Base-by-base conservation (phyloP, 2,113 vertebrate genomes). In the Girardinichthys multiradiatus region DNA sequence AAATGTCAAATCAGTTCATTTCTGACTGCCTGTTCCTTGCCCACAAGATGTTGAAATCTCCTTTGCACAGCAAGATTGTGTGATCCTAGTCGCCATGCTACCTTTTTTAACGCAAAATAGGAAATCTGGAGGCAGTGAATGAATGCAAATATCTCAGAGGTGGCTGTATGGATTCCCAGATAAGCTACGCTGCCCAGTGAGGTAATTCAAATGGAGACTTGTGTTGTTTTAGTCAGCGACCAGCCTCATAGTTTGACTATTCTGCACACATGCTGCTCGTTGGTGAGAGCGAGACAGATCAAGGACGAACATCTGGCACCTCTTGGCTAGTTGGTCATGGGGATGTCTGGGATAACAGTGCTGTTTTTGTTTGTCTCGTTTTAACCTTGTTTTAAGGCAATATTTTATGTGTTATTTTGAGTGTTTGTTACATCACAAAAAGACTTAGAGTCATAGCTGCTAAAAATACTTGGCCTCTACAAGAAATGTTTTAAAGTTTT, bases 341-440 rank as follows among this genome's bases (percentile, higher is more conserved):
- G 75, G 73, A 61, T 73, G 74, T 83, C 70, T 84, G 67, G 68
- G 78, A 67, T 51, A 59, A 72, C 60, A 10, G 17, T 59, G 70
- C 74, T 86, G 72, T 89, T 87, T 86, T 69, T 82, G 58, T 82
- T 81, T 66, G 72, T 80, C 68, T 75, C 35, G 31, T 69, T 84
- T 84, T 83, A 80, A 86, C 89, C 89, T 92, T 90, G 76, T 79
- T 80, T 75, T 59, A 27, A 74, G 87, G 86, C 84, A 51, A 5
- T 33, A 45, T 57, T 61, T 72, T 68, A 29, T 58, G 63, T 31
- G 64, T 62, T 58, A 62, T 78, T 82, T 57, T 27, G n/a, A 30
- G 33, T 84, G 48, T 65, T 90, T 74, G 59, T 3, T 71, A 76
- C 80, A 70, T 70, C 33, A 60, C 63, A 29, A 69, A 35, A 69